These are phyloP conservation scores for Mechanitis mazaeus DNA, from an alignment of 2,888 invertebrate genomes.

Conservation along the genomic window DNA sequence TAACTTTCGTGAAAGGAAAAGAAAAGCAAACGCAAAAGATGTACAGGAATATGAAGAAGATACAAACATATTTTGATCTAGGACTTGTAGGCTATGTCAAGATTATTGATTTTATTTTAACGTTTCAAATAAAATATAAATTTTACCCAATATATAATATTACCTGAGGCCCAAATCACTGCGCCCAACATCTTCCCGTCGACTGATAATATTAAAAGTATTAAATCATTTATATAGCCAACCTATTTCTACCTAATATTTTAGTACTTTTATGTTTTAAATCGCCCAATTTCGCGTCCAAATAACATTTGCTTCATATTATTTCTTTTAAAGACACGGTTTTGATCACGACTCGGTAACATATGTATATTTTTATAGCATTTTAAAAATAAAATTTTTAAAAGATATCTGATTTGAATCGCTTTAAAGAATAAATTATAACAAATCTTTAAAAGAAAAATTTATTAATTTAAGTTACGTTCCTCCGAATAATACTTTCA, in stretches of 20 bases:
- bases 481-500: too few relatives aligned
- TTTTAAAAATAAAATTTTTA: background rate
- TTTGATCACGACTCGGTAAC: slow-evolving; percentile 8
- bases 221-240: slow-evolving; percentile 36
- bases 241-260: slow-evolving; percentile 5
- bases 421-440: too few relatives aligned
- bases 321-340: slow-evolving; percentile 5
- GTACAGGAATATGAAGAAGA: too few relatives aligned
- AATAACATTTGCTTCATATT: slow-evolving; percentile 10
- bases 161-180: slow-evolving; percentile 61
- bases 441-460: too few relatives aligned
- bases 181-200: slow-evolving; percentile 57
- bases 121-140: background rate
- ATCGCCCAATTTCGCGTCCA: slow-evolving; percentile 3
- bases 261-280: background rate
- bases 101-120: background rate
- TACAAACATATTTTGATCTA: too few relatives aligned
- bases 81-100: too few relatives aligned
- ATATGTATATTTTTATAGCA: slow-evolving; percentile 1
- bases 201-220: slow-evolving; percentile 38
- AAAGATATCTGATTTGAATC: too few relatives aligned
- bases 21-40: too few relatives aligned
- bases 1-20: too few relatives aligned
- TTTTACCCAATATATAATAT: slow-evolving; percentile 20
- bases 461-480: too few relatives aligned